phyloP scores from a whole-genome alignment of 1,140 invertebrate species.

The Hestina assimilis region DNA sequence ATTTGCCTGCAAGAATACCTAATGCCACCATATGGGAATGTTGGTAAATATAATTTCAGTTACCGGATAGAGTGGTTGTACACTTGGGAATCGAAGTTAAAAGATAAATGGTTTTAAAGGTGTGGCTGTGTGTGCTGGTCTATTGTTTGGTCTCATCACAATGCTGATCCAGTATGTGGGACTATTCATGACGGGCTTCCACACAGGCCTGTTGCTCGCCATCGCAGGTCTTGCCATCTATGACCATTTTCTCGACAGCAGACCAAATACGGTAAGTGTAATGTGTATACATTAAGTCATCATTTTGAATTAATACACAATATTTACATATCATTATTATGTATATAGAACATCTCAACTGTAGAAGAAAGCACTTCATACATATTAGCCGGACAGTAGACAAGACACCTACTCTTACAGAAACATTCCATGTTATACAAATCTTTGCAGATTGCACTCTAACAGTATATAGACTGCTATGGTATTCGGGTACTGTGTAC shows the following conservation, averaged over 20 bases:
- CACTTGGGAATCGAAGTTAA: not conserved
- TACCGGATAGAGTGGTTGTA: too few relatives aligned
- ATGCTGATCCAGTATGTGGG: conserved; percentile 91
- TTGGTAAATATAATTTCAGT: conserved; percentile 69
- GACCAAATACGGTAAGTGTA: conserved; percentile 65
- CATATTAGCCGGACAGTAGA: too few relatives aligned
- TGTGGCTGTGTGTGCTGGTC: conserved; percentile 85
- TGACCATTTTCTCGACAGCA: conserved; percentile 78
- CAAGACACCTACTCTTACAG: too few relatives aligned
- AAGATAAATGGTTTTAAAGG: conserved; percentile 66
- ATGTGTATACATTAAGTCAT: not conserved
- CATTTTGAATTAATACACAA: not conserved
- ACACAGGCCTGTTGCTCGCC: conserved; percentile 85
- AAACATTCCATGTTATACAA: too few relatives aligned
- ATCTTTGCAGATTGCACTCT: too few relatives aligned
- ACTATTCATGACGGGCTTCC: conserved; percentile 90
- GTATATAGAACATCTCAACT: too few relatives aligned
- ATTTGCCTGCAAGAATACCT: conserved; percentile 88
- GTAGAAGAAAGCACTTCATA: too few relatives aligned
- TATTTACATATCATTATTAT: not conserved
- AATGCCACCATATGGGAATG: conserved; percentile 86
- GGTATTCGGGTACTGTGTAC: too few relatives aligned
- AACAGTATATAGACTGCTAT: too few relatives aligned
- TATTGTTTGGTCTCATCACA: conserved; percentile 89
- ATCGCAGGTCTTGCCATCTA: conserved; percentile 80